Percentiles rank a stretch among this genome's conserved stretches.
Evolutionary conservation across 2,113 vertebrate genomes (phyloP).

Genomic region (Ornithorhynchus anatinus): DNA sequence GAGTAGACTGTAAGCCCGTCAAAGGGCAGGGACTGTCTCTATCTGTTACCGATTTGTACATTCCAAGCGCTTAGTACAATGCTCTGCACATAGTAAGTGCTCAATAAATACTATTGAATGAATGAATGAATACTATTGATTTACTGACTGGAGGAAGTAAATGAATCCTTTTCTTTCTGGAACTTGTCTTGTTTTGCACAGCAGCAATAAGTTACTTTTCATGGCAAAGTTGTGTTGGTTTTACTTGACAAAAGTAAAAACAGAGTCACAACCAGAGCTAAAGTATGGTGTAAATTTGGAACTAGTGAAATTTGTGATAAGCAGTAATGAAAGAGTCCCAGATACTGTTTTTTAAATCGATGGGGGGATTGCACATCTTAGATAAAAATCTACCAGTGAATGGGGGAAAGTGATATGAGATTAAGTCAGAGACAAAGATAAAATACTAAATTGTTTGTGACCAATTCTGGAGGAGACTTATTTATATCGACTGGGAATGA

Average conservation of each 20-base stretch:
- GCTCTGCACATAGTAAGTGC: too few relatives aligned
- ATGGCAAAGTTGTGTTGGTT: not conserved
- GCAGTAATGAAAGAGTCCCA: not conserved
- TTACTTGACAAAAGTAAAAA: not conserved
- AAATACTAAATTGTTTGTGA: not conserved
- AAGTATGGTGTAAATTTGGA: not conserved
- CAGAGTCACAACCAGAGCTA: not conserved
- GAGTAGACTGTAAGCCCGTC: too few relatives aligned
- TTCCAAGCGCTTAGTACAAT: too few relatives aligned
- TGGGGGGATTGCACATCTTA: not conserved
- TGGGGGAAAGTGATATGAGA: not conserved
- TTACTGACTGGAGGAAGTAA: too few relatives aligned
- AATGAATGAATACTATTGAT: too few relatives aligned
- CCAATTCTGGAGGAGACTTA: not conserved
- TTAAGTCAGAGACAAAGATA: conserved; percentile 5
- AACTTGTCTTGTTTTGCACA: not conserved
- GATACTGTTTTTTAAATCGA: conserved; percentile 5
- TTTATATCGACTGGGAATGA: not conserved
- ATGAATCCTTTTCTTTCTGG: not conserved
- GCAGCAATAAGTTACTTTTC: not conserved
- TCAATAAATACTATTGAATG: too few relatives aligned
- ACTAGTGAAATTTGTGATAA: not conserved
- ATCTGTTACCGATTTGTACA: too few relatives aligned
- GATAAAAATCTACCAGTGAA: not conserved
- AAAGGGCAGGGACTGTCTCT: too few relatives aligned